These are phyloP conservation scores for Hemaris fuciformis DNA, from an alignment of 2,888 invertebrate species.

Conservation along the genomic window DNA sequence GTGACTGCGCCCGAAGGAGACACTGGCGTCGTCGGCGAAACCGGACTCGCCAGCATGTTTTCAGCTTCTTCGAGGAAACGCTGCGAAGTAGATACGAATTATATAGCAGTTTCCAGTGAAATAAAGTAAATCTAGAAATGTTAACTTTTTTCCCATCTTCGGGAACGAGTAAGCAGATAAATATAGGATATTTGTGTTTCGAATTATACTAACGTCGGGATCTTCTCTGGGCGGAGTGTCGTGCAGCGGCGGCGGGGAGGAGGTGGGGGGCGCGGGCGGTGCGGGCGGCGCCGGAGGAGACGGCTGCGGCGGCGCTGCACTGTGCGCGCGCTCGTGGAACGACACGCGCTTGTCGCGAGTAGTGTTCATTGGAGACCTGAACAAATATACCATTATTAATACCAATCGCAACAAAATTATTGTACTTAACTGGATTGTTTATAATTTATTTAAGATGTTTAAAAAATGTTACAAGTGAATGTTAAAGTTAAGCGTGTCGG, in stretches of 20 bases:
- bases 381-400: neutral
- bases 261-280: conserved; percentile 38
- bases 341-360: conserved; percentile 86
- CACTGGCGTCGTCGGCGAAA: conserved; percentile 83
- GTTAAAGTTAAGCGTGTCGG: conserved; percentile 83
- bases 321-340: conserved; percentile 84
- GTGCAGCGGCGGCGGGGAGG: conserved; percentile 47
- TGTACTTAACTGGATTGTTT: neutral
- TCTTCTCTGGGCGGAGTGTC: conserved; percentile 82
- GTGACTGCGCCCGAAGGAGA: conserved; percentile 56
- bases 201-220: conserved; percentile 86
- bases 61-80: conserved; percentile 91
- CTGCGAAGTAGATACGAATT: conserved; percentile 66
- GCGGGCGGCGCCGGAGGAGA: conserved; percentile 32
- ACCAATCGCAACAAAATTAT: conserved; percentile 2
- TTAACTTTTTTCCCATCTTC: neutral
- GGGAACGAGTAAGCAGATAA: neutral
- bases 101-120: no score
- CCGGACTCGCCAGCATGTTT: conserved; percentile 88
- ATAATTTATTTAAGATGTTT: no score
- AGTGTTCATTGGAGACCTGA: conserved; percentile 55
- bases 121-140: no score
- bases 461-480: no score
- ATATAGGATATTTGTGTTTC: neutral
- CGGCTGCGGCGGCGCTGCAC: conserved; percentile 42